Evolutionary conservation across 2,888 invertebrate genomes (phyloP), one percentile per base, ranked within the genome.

Genomic region (Myopa tessellatipennis): DNA sequence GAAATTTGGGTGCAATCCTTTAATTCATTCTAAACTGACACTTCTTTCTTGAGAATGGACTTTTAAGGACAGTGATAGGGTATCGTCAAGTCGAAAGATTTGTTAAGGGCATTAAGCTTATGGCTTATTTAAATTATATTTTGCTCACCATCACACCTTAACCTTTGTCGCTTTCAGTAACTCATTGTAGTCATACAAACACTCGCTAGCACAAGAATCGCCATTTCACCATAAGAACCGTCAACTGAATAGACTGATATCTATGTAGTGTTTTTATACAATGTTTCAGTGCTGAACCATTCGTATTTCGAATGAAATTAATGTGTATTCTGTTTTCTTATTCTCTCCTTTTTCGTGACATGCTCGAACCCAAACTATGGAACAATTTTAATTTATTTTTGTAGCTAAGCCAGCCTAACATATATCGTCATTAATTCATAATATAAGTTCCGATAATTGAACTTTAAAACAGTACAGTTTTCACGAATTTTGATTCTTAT

Each of bases 401-500:
- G 81, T 83, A 88, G 86, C 85, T 86, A 87, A 88, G 86, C 86
- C 88, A 87, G 86, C 87, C 85, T 87, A 87, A 87, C 87, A 87
- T 86, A 85, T 87, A 86, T 85, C 86, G 85, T 85, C 88, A 86
- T 82, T 86, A 84, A 87, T 85, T 82, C 80, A 79, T 80, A 84
- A 85, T 82, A 82, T 82, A 81, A 84, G 83, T 81, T 82, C 81
- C 80, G 82, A 81, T 81, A 80, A 84, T 81, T 82, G 77, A 81
- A 80, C 45, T 78, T 81, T 80, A 81, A 61, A 76, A 79, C 50
- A 34, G 38, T 68, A 77, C 52, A 58, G 75, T 76, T 76, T 74
- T 76, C n/a, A 74, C 5, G 10, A 71, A 63, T 77, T 69, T 74
- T 61, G 16, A 68, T 58, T 36, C 60, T 67, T 45, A 70, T 65